Conservation (phyloP, 1,140 invertebrate genomes). For the Elymnias hypermnestra region DNA sequence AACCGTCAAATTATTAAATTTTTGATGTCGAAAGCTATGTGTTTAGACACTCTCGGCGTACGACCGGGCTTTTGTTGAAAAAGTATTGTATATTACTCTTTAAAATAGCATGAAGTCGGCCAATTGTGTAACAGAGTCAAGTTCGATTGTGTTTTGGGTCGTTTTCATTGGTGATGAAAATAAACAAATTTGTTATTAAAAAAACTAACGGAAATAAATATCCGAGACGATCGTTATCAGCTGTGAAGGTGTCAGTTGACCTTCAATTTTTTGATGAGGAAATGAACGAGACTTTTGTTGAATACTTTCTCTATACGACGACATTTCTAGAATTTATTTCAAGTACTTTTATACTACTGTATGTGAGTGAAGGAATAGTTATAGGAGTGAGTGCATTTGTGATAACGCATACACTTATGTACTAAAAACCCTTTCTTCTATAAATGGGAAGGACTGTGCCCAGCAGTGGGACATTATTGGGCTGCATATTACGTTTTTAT, state of each 20-base stretch:
- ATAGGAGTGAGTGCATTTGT: too few species aligned
- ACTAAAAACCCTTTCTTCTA: too few species aligned
- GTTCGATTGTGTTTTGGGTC: constrained; percentile 34
- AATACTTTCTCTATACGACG: not conserved
- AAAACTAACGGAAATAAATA: not conserved
- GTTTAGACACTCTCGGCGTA: constrained; percentile 20
- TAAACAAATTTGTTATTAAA: too few species aligned
- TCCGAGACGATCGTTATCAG: not conserved
- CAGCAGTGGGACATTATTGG: too few species aligned
- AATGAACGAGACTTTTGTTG: too few species aligned
- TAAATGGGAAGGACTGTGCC: too few species aligned
- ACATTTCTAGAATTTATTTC: too few species aligned
- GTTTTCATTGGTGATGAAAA: constrained; percentile 28
- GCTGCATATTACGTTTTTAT: too few species aligned
- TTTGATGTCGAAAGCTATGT: constrained; percentile 42
- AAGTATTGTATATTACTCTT: constrained; percentile 27
- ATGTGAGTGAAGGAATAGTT: too few species aligned
- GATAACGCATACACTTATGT: too few species aligned
- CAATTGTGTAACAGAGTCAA: constrained; percentile 52
- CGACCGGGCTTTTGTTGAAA: constrained; percentile 25
- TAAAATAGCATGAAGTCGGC: constrained; percentile 53
- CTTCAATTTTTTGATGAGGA: not conserved
- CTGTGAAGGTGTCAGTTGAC: constrained; percentile 3
- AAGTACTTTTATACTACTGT: too few species aligned
- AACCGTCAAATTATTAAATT: constrained; percentile 64